Evolutionary conservation across 2,797 vertebrate species (phyloP), one percentile per base, ranked within the genome.

Genomic region (Chrysocyon brachyurus): DNA sequence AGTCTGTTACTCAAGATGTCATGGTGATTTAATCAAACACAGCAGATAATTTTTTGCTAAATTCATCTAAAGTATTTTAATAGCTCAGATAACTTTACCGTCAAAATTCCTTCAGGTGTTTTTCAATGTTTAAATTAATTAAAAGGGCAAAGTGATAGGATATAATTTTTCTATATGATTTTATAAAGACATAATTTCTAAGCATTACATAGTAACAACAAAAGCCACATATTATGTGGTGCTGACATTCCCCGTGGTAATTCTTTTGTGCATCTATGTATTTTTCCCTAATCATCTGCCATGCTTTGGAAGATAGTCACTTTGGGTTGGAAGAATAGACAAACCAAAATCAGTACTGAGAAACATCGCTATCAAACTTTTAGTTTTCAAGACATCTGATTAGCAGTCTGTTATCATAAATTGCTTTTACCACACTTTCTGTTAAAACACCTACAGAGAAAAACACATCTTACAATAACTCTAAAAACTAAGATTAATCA

Each of bases 391-490:
- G 40, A 70, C 21, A 87, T 78, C 10, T 70, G 11, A 56, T 36
- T 49, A 88, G 31, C 24, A 79, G 6, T 64, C 49, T 36, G 46
- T 22, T 61, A 54, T 28, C 11, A 26, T 57, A 84, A 59, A 0
- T 40, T 52, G 40, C 10, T 77, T 3, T 91, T 28, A 86, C 56
- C 5, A 46, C 88, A 73, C 24, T 56, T 96, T 90, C 61, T 77
- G 22, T 89, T 92, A 90, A 96, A 95, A 83, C 19, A 87, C 12
- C 9, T 90, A 77, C 21, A 66, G 5, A 70, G 46, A 75, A 86
- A 95, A 83, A 56, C 15, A 77, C 1, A 78, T 12, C 7, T 68
- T 73, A 33, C 2, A 72, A 61, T 2, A 87, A 73, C 87, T 22
- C 49, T 77, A 78, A 90, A 92, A 77, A 63, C 21, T 31, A 63